Evolutionary conservation across 2,888 invertebrate species (phyloP), one percentile per base, ranked within the genome.

Genomic region (Argynnis bischoffii): DNA sequence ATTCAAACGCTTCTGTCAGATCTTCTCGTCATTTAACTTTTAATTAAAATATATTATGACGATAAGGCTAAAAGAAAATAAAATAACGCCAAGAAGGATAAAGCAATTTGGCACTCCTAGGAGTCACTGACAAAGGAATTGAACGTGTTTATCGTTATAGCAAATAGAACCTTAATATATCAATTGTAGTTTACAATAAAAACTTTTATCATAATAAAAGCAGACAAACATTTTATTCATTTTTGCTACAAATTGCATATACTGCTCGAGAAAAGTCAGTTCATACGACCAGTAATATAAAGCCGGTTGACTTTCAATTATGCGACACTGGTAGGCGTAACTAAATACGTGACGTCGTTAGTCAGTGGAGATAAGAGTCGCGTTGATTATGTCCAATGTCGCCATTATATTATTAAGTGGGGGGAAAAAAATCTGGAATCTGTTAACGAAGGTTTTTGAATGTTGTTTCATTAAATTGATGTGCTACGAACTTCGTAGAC

Each of bases 301-400:
- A 59, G 35, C 35, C 35, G 59, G 53, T 61, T 50, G 50, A 46
- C 15, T 56, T 67, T 63, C 56, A 55, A 67, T 63, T 55, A 61
- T 53, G 41, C 55, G 35, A 50, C 55, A 50, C 47, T 61, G 60
- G 54, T 74, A 75, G 75, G 74, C 80, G 82, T 88, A 88, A 90
- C 89, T 89, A 89, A 91, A 89, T 89, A 90, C 90, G 90, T 91
- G 90, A 90, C 85, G 86, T 86, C 81, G 61, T 66, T 55, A 66
- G 67, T 48, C 59, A 48, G 48, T 61, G 61, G 61, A 67, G 64
- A 69, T 69, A 64, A 55, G 64, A 67, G 51, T 56, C 61, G 56
- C 64, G 61, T 60, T 60, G 67, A 67, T 67, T 64, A 64, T 48
- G 67, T 61, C 66, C 67, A 55, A 56, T 55, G 59, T 50, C 60